phyloP scores from a whole-genome alignment of 2,888 invertebrate genomes.

The Cynaeus angustus region DNA sequence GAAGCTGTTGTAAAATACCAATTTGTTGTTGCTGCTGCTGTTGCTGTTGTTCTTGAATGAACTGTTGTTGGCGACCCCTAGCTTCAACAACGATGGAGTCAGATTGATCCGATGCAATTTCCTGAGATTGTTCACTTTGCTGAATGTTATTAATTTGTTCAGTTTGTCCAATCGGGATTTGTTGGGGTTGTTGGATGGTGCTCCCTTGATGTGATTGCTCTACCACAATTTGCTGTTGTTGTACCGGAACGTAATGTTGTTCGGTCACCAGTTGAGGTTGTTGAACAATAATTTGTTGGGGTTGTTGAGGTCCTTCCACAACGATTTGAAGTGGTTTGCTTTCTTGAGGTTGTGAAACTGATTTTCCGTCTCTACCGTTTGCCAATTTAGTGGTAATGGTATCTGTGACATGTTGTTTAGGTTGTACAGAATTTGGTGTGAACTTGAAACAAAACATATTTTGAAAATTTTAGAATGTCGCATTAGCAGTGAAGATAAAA shows the following conservation, averaged over 20 bases:
- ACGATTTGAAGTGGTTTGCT: slow-evolving; percentile 11
- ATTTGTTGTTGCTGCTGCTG: slow-evolving; percentile 2
- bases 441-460: slow-evolving; percentile 33
- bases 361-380: slow-evolving; percentile 7
- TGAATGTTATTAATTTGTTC: background rate
- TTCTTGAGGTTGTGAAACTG: background rate
- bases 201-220: slow-evolving; percentile 38
- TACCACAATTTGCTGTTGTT: slow-evolving; percentile 33
- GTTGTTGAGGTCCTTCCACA: slow-evolving; percentile 25
- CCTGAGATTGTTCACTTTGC: slow-evolving; percentile 1
- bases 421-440: slow-evolving; percentile 31
- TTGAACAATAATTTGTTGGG: slow-evolving; percentile 21
- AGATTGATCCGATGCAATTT: background rate
- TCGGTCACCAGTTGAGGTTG: slow-evolving; percentile 21
- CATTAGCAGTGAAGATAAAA: background rate
- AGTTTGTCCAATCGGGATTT: slow-evolving; percentile 2
- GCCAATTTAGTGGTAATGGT: slow-evolving; percentile 50
- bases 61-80: background rate
- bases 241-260: slow-evolving; percentile 9
- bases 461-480: background rate
- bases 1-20: slow-evolving; percentile 20
- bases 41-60: slow-evolving; percentile 8
- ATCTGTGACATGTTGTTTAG: slow-evolving; percentile 47
- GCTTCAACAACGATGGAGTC: slow-evolving; percentile 17
- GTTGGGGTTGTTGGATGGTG: background rate